Percentiles rank a stretch among this genome's conserved stretches.
phyloP scores from a whole-genome alignment of 23 tunicate genomes.

The Trididemnum miniatum region DNA sequence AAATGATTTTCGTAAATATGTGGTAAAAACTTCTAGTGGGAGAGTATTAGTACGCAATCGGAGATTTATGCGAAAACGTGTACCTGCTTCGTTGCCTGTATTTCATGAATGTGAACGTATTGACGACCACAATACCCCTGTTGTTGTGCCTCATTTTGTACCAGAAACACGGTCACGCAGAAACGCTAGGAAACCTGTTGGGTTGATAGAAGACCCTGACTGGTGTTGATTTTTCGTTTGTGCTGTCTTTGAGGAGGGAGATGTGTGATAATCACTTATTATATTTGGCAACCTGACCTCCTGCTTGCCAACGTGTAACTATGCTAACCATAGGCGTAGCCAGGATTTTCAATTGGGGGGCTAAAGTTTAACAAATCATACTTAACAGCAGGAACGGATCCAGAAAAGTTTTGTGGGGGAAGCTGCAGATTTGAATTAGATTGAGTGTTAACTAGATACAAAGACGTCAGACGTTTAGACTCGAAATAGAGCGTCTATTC shows the following conservation, averaged over 20 bases:
- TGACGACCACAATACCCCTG: background rate
- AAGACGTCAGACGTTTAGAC: no score
- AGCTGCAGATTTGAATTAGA: no score
- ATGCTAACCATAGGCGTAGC: no score
- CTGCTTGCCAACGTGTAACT: no score
- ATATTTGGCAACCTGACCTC: no score
- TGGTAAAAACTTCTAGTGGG: background rate
- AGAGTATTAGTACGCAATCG: background rate
- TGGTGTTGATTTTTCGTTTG: background rate
- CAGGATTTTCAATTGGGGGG: no score
- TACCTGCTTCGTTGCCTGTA: background rate
- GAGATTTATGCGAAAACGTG: constrained; percentile 2
- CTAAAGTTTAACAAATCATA: no score
- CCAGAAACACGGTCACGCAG: background rate
- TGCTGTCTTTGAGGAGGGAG: background rate
- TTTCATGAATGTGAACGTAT: background rate
- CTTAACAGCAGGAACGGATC: no score
- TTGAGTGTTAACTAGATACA: no score
- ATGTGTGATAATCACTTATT: no score
- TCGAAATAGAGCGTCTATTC: no score
- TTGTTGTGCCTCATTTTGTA: background rate
- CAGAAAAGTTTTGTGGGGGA: no score
- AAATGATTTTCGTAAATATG: background rate
- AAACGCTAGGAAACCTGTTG: background rate
- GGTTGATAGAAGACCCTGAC: background rate